Percentiles rank a stretch among this genome's conserved stretches.
Conservation (phyloP, 2,113 vertebrate species). For the Ranitomeya variabilis region DNA sequence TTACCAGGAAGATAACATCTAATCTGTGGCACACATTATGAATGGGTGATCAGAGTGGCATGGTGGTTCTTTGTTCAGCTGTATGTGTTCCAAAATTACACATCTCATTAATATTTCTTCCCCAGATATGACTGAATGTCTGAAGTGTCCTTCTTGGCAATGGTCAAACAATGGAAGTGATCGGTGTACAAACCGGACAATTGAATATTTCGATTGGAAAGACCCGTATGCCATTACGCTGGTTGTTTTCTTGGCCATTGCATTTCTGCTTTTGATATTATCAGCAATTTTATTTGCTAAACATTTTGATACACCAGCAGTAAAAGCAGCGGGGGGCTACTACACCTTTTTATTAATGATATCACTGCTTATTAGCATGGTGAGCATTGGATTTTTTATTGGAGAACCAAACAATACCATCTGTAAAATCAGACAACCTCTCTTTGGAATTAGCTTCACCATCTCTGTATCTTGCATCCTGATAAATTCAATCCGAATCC, state of each 20-base stretch:
- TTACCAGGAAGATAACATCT: no score
- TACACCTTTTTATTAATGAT: slow-evolving; percentile 65
- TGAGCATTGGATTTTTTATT: slow-evolving; percentile 67
- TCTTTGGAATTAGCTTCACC: slow-evolving; percentile 72
- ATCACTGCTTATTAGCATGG: slow-evolving; percentile 67
- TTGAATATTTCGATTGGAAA: slow-evolving; percentile 64
- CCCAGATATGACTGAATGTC: slow-evolving; percentile 66
- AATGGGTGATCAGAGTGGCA: no score
- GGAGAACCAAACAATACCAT: slow-evolving; percentile 62
- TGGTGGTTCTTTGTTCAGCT: no score
- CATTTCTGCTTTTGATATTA: slow-evolving; percentile 61
- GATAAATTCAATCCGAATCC: slow-evolving; percentile 65
- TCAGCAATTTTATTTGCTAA: slow-evolving; percentile 60
- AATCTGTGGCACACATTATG: no score
- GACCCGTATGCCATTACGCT: slow-evolving; percentile 64
- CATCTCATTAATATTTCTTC: slow-evolving; percentile 55
- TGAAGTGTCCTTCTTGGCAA: slow-evolving; percentile 59
- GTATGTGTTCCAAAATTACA: no score
- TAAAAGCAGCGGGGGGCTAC: slow-evolving; percentile 64
- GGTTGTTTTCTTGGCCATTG: slow-evolving; percentile 60
- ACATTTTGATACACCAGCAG: slow-evolving; percentile 58
- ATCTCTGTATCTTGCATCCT: slow-evolving; percentile 70
- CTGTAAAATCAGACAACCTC: slow-evolving; percentile 67
- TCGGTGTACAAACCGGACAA: slow-evolving; percentile 44
- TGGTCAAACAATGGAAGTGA: slow-evolving; percentile 61